Evolutionary conservation across 1,140 invertebrate genomes (phyloP).

Genomic region (Marisa cornuarietis): DNA sequence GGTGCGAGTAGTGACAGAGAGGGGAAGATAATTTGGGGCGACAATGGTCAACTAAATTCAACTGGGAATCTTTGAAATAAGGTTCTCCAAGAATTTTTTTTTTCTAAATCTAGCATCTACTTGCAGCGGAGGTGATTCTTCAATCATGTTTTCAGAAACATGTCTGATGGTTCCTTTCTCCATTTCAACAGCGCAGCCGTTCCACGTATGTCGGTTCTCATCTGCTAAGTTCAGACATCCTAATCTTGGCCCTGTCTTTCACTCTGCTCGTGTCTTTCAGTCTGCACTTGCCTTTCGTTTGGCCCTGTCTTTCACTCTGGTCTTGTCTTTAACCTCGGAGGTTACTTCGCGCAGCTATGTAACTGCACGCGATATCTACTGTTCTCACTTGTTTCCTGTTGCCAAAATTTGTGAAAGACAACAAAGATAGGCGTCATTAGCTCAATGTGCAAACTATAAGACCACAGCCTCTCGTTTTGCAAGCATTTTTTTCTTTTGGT

Average conservation of each 20-base stretch:
- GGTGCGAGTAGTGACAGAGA: no score
- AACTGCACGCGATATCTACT: neutral
- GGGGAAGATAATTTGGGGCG: no score
- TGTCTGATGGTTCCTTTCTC: no score
- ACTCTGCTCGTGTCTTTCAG: neutral
- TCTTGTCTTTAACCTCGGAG: neutral
- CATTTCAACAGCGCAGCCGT: no score
- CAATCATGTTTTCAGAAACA: no score
- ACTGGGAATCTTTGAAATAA: no score
- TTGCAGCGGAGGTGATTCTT: no score
- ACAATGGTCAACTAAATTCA: no score
- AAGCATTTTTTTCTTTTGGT: neutral
- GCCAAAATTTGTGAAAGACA: neutral
- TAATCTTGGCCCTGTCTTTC: neutral
- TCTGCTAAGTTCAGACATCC: neutral
- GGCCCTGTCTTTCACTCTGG: constrained; percentile 2
- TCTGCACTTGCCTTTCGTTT: neutral
- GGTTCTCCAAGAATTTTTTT: no score
- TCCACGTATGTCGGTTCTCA: no score
- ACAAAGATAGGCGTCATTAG: neutral
- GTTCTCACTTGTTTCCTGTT: neutral
- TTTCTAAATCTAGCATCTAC: no score
- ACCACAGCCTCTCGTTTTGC: neutral
- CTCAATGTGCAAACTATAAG: neutral
- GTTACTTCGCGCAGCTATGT: neutral